These are phyloP conservation scores for Diabrotica balteata DNA, from an alignment of 2,888 invertebrate species.

Conservation along the genomic window DNA sequence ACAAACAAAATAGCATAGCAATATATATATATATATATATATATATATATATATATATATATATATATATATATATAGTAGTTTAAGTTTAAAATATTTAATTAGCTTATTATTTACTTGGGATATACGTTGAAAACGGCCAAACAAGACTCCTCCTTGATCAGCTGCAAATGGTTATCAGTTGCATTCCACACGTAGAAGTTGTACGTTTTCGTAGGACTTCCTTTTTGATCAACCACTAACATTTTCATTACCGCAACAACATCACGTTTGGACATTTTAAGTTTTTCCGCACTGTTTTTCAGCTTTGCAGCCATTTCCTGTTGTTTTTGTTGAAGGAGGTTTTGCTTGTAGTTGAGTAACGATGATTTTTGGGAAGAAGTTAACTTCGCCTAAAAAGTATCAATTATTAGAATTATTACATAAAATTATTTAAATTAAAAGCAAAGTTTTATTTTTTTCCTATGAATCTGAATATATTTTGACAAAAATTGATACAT, in stretches of 20 bases:
- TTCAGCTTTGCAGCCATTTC: slow-evolving; percentile 44
- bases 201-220: slow-evolving; percentile 55
- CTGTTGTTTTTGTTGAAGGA: slow-evolving; percentile 52
- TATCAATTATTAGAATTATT: too few relatives aligned
- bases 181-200: slow-evolving; percentile 77
- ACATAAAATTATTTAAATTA: too few relatives aligned
- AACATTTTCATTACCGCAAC: slow-evolving; percentile 60
- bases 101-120: slow-evolving; percentile 44
- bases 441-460: too few relatives aligned
- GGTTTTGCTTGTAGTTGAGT: slow-evolving; percentile 56
- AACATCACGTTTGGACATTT: slow-evolving; percentile 54
- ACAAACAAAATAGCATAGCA: too few relatives aligned
- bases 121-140: slow-evolving; percentile 68
- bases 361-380: slow-evolving; percentile 54
- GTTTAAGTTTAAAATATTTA: slow-evolving; percentile 6
- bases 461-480: too few relatives aligned
- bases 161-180: slow-evolving; percentile 65
- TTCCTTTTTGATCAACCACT: slow-evolving; percentile 56
- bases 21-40: too few relatives aligned
- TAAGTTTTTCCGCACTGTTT: slow-evolving; percentile 42
- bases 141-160: slow-evolving; percentile 70
- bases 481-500: too few relatives aligned
- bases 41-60: too few relatives aligned
- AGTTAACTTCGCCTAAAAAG: slow-evolving; percentile 36
- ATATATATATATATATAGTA: not conserved